Percentiles rank a stretch among this genome's conserved stretches.
Conservation (phyloP, 2,797 vertebrate species). For the Malacoctenus gilli region DNA sequence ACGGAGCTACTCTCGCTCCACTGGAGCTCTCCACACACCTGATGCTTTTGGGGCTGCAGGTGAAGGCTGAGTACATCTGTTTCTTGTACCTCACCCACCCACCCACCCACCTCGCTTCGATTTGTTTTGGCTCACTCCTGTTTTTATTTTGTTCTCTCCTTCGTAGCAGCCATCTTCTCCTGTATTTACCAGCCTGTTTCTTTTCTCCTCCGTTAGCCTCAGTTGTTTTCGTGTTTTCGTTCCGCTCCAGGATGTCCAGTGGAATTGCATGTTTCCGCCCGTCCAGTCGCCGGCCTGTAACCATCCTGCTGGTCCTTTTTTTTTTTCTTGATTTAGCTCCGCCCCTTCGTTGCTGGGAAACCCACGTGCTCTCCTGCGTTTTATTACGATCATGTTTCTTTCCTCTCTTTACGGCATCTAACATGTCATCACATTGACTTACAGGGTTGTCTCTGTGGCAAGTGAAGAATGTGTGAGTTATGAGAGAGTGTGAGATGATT, state of each 20-base stretch:
- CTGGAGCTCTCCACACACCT: slow-evolving; percentile 95
- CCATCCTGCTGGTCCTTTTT: slow-evolving; percentile 53
- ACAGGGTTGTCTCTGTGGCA: slow-evolving; percentile 48
- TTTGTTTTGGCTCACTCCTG: slow-evolving; percentile 23
- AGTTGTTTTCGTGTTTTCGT: slow-evolving; percentile 9
- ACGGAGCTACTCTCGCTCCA: slow-evolving; percentile 98
- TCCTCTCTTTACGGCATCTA: slow-evolving; percentile 55
- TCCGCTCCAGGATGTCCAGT: slow-evolving; percentile 58
- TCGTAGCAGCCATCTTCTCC: slow-evolving; percentile 39
- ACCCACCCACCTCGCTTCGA: slow-evolving; percentile 60
- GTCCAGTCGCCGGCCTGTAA: slow-evolving; percentile 60
- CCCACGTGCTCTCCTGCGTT: slow-evolving; percentile 38
- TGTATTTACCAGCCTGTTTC: slow-evolving; percentile 32
- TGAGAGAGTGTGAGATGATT: slow-evolving; percentile 28
- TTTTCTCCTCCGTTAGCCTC: slow-evolving; percentile 45
- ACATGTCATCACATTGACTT: slow-evolving; percentile 63
- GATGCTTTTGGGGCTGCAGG: slow-evolving; percentile 96
- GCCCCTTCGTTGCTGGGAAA: slow-evolving; percentile 26
- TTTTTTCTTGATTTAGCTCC: slow-evolving; percentile 55
- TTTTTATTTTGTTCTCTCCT: slow-evolving; percentile 33
- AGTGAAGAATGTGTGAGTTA: slow-evolving; percentile 5
- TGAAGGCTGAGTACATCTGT: slow-evolving; percentile 91
- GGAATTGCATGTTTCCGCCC: slow-evolving; percentile 79
- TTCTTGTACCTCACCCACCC: slow-evolving; percentile 76
- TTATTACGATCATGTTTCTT: slow-evolving; percentile 51